These are phyloP conservation scores for Ladona fulva DNA, from an alignment of 1,140 invertebrate genomes.

Conservation along the genomic window DNA sequence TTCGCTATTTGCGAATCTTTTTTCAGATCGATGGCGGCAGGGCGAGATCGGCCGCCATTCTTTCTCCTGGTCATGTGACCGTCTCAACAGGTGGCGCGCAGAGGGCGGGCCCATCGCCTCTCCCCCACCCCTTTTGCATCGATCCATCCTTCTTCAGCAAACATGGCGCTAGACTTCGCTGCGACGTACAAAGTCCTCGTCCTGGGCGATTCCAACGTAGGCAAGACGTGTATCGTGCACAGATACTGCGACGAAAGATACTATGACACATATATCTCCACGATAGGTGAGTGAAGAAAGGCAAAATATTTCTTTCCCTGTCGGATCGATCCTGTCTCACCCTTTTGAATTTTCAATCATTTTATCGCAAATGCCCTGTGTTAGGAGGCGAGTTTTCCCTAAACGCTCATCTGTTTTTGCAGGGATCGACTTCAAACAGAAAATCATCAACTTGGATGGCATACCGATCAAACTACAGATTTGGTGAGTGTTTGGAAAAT, in stretches of 20 bases:
- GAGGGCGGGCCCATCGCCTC: no score
- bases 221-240: conserved; percentile 85
- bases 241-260: conserved; percentile 83
- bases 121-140: neutral
- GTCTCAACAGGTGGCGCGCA: no score
- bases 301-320: neutral
- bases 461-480: conserved; percentile 80
- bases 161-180: conserved; percentile 72
- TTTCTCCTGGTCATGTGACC: no score
- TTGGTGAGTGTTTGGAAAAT: conserved; percentile 59
- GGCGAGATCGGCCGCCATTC: no score
- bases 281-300: conserved; percentile 71
- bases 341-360: no score
- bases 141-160: conserved; percentile 20
- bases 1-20: no score
- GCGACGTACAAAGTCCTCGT: conserved; percentile 79
- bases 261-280: conserved; percentile 85
- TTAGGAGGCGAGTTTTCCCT: no score
- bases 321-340: neutral
- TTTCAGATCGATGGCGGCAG: no score
- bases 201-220: conserved; percentile 83
- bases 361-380: no score
- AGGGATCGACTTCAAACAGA: conserved; percentile 89
- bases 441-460: conserved; percentile 76
- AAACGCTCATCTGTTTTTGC: conserved; percentile 27